A percentile compares a stretch with the other conserved stretches of the same genome.
Conservation (phyloP, 2,797 vertebrate genomes). For the Tympanoctomys barrerae region DNA sequence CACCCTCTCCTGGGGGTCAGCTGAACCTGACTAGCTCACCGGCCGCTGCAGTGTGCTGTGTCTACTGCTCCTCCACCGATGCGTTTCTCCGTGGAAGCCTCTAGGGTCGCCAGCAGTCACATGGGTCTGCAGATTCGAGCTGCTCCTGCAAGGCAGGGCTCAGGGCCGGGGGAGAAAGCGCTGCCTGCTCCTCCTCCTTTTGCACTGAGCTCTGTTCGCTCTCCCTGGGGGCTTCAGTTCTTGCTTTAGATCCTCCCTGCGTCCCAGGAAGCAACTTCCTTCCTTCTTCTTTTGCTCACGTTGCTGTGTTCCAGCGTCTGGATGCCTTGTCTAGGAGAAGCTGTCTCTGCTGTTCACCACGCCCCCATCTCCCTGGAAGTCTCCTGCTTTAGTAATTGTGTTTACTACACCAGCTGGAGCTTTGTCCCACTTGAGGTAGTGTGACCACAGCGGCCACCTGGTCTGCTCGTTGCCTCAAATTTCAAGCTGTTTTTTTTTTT, state of each 20-base stretch:
- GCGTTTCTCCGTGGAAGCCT: not conserved
- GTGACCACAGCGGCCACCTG: not conserved
- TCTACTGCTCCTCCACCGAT: not conserved
- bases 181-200: not conserved
- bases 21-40: not conserved
- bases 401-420: not conserved
- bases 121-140: not conserved
- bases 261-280: not conserved
- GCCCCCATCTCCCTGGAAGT: not conserved
- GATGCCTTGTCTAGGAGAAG: not conserved
- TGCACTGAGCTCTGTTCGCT: not conserved
- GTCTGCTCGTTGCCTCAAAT: not conserved
- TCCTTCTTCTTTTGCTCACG: not conserved
- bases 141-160: not conserved
- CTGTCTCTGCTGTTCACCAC: not conserved
- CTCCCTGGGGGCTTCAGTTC: not conserved
- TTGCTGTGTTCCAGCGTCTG: not conserved
- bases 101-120: not conserved
- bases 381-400: not conserved
- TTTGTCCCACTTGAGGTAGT: not conserved
- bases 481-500: slow-evolving; percentile 39
- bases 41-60: not conserved
- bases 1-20: not conserved
- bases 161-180: not conserved
- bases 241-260: not conserved